Base-by-base conservation (phyloP, 2,113 vertebrate genomes). In the Orthonyx spaldingii region DNA sequence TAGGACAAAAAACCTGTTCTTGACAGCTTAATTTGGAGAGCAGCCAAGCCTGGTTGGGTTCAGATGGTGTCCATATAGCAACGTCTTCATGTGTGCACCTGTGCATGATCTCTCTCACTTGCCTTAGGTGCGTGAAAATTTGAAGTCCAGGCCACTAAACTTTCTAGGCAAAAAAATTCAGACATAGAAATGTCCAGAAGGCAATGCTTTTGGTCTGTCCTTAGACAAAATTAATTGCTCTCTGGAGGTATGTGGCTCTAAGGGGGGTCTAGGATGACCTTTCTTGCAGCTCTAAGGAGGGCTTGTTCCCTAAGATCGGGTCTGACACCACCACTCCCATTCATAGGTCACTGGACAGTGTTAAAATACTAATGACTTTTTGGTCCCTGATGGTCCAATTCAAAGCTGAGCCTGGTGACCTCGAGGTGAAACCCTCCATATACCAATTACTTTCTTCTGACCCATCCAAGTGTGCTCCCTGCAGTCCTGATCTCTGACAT, bases 311-410 rank as follows among this genome's bases (percentile, higher is more conserved):
- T 50, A 41, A 71, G 61, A 47, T 14, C 3, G 1, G 42, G 28
- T 46, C 69, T 57, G 60, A 78, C 32, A 66, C 59, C 61, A 84
- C 37, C 61, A 57, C 41, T 82, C 27, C 71, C 39, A 49, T 70
- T 79, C 72, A 61, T 33, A 91, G 72, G 84, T 90, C 81, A 79
- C 26, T 0, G 10, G 80, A 88, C 65, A 72, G 55, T 17, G 64
- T 84, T 90, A 76, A 95, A 97, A 93, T 77, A 70, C 69, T 90
- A 87, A 95, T 78, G 81, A 81, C 76, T 90, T 94, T 77, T 82
- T 84, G 76, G 78, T 96, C 86, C 70, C 90, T 47, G 37, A 83
- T 84, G 90, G 86, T 77, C 71, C 72, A 91, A 93, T 86, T 84
- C 88, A 92, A 94, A 97, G 65, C 71, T 10, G 30, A 87, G 59